Conservation (phyloP, 2,888 invertebrate genomes). For the Schrankia costaestrigalis region DNA sequence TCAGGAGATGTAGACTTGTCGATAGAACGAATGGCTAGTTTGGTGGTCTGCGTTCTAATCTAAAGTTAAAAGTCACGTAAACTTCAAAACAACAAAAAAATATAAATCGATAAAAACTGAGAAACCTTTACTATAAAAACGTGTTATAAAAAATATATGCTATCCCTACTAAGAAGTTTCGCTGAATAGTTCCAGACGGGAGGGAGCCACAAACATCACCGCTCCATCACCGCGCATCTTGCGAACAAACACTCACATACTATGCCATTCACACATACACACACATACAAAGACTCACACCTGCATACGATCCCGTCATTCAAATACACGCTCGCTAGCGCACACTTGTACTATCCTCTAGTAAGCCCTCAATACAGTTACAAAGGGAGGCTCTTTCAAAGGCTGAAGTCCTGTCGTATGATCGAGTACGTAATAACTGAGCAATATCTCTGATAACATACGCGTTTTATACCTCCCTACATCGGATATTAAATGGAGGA, state of each 20-base stretch:
- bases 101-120: no score
- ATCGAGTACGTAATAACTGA: slow-evolving; percentile 29
- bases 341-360: slow-evolving; percentile 13
- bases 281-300: slow-evolving; percentile 49
- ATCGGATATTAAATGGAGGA: no score
- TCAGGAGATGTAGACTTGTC: no score
- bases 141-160: no score
- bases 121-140: no score
- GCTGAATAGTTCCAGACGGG: slow-evolving; percentile 60
- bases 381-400: slow-evolving; percentile 34
- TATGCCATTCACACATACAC: slow-evolving; percentile 41
- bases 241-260: slow-evolving; percentile 60
- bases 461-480: not conserved
- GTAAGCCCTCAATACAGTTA: slow-evolving; percentile 26
- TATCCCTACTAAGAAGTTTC: slow-evolving; percentile 41
- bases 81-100: no score
- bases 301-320: no score
- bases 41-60: no score
- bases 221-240: slow-evolving; percentile 61
- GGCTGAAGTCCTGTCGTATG: slow-evolving; percentile 23
- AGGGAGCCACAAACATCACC: slow-evolving; percentile 63
- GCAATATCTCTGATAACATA: slow-evolving; percentile 8
- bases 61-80: no score
- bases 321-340: slow-evolving; percentile 30
- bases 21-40: no score